These are phyloP conservation scores for Anastatus disparis DNA, from an alignment of 1,140 invertebrate genomes.

Conservation along the genomic window DNA sequence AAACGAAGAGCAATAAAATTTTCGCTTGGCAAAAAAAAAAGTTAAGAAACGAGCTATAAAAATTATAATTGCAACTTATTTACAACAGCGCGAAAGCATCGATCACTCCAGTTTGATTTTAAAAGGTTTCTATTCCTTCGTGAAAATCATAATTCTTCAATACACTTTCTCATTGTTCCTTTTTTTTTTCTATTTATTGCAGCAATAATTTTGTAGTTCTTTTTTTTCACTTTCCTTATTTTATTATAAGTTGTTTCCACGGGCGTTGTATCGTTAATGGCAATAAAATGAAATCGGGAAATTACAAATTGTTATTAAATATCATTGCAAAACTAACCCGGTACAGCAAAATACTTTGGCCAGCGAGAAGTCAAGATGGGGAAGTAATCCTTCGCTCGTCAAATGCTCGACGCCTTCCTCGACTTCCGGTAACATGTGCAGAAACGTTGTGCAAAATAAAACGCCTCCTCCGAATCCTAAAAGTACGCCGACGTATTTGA, in stretches of 20 bases:
- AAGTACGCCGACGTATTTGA: slow-evolving; percentile 69
- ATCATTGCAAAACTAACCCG: slow-evolving; percentile 56
- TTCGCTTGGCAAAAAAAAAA: too few species aligned
- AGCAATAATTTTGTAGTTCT: not conserved
- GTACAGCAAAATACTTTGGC: slow-evolving; percentile 78
- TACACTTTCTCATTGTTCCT: not conserved
- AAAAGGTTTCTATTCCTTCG: not conserved
- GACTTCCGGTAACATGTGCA: slow-evolving; percentile 91
- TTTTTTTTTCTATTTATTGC: not conserved
- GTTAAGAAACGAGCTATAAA: not conserved
- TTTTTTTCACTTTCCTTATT: not conserved
- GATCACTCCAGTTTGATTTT: slow-evolving; percentile 5
- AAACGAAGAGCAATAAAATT: too few species aligned
- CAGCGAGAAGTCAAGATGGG: slow-evolving; percentile 72
- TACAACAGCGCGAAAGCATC: not conserved
- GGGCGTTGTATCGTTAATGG: not conserved
- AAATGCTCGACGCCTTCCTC: slow-evolving; percentile 74
- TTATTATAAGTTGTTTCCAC: not conserved
- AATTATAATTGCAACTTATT: not conserved
- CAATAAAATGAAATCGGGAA: not conserved
- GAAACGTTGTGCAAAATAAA: slow-evolving; percentile 87
- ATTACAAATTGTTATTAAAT: not conserved
- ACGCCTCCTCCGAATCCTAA: slow-evolving; percentile 92
- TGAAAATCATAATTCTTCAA: slow-evolving; percentile 2
- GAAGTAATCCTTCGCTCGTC: slow-evolving; percentile 64